Evolutionary conservation across 2,797 vertebrate genomes (phyloP), one percentile per base, ranked within the genome.

Genomic region (Heterohyrax brucei): DNA sequence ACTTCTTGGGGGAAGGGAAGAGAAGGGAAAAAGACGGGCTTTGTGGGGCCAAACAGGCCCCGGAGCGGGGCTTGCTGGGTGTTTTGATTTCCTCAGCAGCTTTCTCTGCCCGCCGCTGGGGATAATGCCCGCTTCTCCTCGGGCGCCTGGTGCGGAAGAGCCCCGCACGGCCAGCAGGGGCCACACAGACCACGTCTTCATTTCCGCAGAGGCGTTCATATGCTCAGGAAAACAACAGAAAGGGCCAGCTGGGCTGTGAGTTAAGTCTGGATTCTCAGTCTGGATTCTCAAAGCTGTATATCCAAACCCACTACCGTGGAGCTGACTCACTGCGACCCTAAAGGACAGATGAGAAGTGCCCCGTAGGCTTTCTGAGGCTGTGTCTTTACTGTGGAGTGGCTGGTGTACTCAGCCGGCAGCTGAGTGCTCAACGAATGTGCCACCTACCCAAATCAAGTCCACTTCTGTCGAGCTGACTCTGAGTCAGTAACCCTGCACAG

Each of bases 21-120:
- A 6, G 76, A 88, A 1, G 59, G 21, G 18, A 5, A 44, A 22
- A 0, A 75, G 24, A 62, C 24, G 5, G 50, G 76, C 28, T 3
- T 3, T 3, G 2, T 6, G 26, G 21, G 46, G 39, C 10, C 9
- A 21, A 10, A 0, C 2, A 7, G 64, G 48, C 1, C 0, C 16
- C 2, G 62, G 28, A 1, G 4, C 3, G 0, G 30, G 1, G 0
- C 4, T 4, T 39, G 70, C 5, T 19, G 61, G 33, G 5, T 7
- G 14, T 26, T 13, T 4, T 2, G 3, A 14, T 44, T 73, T 66
- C 73, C 68, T 44, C 24, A 0, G 7, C 4, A 19, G 48, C 8
- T 9, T 7, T 1, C 0, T 5, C 30, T 9, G 1, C 62, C 72
- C 4, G 26, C 13, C 22, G 8, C 22, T 18, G 19, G 19, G 62